Evolutionary conservation across 2,888 invertebrate genomes (phyloP).

Genomic region (Tenthredo notha): DNA sequence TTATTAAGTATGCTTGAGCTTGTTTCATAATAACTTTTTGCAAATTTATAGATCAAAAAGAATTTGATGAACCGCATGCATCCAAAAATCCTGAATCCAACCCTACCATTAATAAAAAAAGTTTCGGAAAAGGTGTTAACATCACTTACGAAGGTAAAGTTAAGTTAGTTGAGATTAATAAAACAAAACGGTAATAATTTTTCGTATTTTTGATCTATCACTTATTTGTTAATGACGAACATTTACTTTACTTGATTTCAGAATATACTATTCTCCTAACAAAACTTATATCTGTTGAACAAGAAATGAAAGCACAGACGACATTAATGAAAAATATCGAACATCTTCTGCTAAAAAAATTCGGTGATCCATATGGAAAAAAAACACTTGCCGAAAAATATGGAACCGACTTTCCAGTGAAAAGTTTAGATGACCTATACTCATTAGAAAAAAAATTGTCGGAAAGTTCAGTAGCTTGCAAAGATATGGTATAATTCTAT

Average conservation of each 20-base stretch:
- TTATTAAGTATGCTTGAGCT: slow-evolving; percentile 10
- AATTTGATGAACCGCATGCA: background rate
- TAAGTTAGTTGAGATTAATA: background rate
- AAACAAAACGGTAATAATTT: background rate
- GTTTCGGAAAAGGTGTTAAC: slow-evolving; percentile 22
- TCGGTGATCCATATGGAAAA: slow-evolving; percentile 6
- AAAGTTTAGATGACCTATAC: slow-evolving; percentile 14
- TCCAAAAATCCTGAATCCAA: slow-evolving; percentile 4
- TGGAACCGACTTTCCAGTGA: slow-evolving; percentile 16
- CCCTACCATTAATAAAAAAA: background rate
- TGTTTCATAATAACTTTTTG: slow-evolving; percentile 17
- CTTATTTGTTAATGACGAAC: background rate
- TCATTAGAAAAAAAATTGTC: background rate
- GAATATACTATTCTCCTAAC: slow-evolving; percentile 6
- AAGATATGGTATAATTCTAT: slow-evolving; percentile 10
- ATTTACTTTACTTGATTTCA: slow-evolving; percentile 1
- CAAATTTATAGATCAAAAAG: slow-evolving; percentile 30
- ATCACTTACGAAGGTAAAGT: background rate
- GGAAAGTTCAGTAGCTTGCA: background rate
- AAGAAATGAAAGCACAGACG: slow-evolving; percentile 16
- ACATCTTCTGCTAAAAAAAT: slow-evolving; percentile 7
- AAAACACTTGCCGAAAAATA: slow-evolving; percentile 16
- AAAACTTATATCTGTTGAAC: slow-evolving; percentile 8
- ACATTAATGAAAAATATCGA: slow-evolving; percentile 16
- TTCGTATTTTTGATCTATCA: background rate